These are phyloP conservation scores for Ornithorhynchus anatinus DNA, from an alignment of 2,113 vertebrate species.

Conservation along the genomic window DNA sequence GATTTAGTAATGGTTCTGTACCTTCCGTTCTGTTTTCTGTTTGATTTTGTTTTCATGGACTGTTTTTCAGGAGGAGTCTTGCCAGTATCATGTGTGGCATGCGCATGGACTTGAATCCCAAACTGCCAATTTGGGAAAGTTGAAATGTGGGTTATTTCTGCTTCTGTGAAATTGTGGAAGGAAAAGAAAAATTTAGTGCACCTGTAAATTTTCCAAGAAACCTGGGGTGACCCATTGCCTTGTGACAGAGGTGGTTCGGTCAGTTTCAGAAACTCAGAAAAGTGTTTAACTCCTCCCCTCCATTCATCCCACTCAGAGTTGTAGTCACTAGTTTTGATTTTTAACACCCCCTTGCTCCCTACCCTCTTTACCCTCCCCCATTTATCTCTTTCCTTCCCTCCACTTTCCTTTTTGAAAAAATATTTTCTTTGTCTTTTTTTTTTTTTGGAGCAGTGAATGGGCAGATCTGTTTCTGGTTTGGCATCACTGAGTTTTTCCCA, in stretches of 20 bases:
- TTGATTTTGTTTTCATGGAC: slow-evolving; percentile 45
- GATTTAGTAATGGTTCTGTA: slow-evolving; percentile 51
- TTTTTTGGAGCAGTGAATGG: slow-evolving; percentile 81
- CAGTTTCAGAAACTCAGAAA: slow-evolving; percentile 61
- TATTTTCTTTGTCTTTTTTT: too few species aligned
- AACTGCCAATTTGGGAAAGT: slow-evolving; percentile 53
- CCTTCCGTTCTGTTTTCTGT: slow-evolving; percentile 50
- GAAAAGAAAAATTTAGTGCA: slow-evolving; percentile 66
- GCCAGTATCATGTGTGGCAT: slow-evolving; percentile 74
- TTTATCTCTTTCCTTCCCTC: slow-evolving; percentile 27
- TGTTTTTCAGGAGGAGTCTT: slow-evolving; percentile 72
- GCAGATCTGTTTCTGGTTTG: slow-evolving; percentile 87
- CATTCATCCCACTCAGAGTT: slow-evolving; percentile 62
- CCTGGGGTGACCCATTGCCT: slow-evolving; percentile 75
- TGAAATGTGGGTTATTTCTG: slow-evolving; percentile 61
- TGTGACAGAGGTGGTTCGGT: slow-evolving; percentile 56
- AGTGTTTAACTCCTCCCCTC: slow-evolving; percentile 40
- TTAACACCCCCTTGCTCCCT: slow-evolving; percentile 51
- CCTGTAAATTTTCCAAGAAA: slow-evolving; percentile 65
- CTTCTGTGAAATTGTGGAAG: slow-evolving; percentile 71
- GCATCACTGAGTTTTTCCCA: slow-evolving; percentile 91
- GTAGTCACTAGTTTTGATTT: slow-evolving; percentile 60
- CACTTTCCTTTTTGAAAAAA: too few species aligned
- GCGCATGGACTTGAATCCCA: slow-evolving; percentile 75
- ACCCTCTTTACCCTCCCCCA: slow-evolving; percentile 23